Conservation (phyloP, 35 echinoderm and acorn worm genomes). For the Strongylocentrotus purpuratus region DNA sequence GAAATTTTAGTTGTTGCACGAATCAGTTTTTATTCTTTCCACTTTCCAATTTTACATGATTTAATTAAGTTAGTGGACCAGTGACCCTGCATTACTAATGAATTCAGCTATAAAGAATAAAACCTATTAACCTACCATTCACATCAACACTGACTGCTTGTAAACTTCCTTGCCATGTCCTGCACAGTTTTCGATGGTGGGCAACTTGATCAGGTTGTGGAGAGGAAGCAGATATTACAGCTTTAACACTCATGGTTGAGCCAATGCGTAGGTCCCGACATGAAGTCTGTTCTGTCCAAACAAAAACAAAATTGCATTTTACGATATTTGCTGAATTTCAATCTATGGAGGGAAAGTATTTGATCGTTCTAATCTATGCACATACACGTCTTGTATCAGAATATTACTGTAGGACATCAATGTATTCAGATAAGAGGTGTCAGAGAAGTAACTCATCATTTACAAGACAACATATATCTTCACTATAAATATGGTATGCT, state of each 20-base stretch:
- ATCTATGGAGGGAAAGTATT: not conserved
- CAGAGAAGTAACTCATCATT: conserved; percentile 52
- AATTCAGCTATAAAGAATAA: too few species aligned
- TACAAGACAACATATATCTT: not conserved
- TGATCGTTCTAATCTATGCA: not conserved
- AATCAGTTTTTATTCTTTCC: too few species aligned
- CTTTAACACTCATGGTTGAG: not conserved
- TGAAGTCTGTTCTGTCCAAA: not conserved
- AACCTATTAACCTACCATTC: too few species aligned
- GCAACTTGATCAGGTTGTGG: not conserved
- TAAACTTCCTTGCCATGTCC: not conserved
- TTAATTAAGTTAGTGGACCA: too few species aligned
- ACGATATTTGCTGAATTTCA: not conserved
- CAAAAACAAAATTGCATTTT: not conserved
- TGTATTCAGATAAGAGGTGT: conserved; percentile 49
- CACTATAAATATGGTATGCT: not conserved
- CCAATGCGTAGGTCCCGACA: not conserved
- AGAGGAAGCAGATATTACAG: not conserved
- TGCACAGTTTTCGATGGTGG: not conserved
- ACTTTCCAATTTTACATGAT: too few species aligned
- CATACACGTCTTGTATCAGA: conserved; percentile 31
- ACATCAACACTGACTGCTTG: too few species aligned
- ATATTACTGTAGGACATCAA: conserved; percentile 29
- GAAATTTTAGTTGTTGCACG: too few species aligned
- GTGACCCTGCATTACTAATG: too few species aligned